Evolutionary conservation across 2,113 vertebrate species (phyloP), one percentile per base, ranked within the genome.

Genomic region (Upupa epops): DNA sequence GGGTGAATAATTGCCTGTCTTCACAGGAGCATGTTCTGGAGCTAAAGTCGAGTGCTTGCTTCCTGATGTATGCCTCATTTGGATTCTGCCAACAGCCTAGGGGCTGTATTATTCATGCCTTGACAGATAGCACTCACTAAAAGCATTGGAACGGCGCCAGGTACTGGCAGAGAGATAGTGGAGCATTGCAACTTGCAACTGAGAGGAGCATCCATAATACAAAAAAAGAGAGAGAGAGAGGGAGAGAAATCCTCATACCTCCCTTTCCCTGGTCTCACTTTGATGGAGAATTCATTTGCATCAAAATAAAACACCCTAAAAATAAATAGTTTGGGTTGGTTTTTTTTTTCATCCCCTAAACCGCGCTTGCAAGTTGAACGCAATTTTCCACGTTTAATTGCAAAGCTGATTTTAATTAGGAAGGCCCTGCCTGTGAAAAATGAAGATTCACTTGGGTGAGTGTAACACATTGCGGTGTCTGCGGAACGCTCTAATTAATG

Each of bases 21-120:
- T 98, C 98, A 96, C 97, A 95, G 97, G 97, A 98, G 98, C 97
- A 96, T 98, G 98, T 98, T 98, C 97, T 97, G 97, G 95, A 98
- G 98, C 98, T 98, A 97, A 98, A 98, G 98, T 98, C 97, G 98
- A 98, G 98, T 98, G 98, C 98, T 98, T 97, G 98, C 98, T 98
- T 99, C 98, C 98, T 98, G 98, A 98, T 98, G 98, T 98, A 98
- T 97, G 98, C 98, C 98, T 99, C 99, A 99, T 99, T 99, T 98
- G 98, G 98, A 99, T 99, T 99, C 98, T 98, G 98, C 98, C 98
- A 96, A 96, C 98, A 98, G 98, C 98, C 98, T 98, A 96, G 96
- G 98, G 98, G 98, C 98, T 99, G 98, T 98, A 99, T 99, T 99
- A 99, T 99, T 99, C 98, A 99, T 99, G 98, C 97, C 98, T 98